Percentiles rank a stretch among this genome's conserved stretches.
Evolutionary conservation across 2,888 invertebrate genomes (phyloP).

Genomic region (Cheiracanthium punctorium): DNA sequence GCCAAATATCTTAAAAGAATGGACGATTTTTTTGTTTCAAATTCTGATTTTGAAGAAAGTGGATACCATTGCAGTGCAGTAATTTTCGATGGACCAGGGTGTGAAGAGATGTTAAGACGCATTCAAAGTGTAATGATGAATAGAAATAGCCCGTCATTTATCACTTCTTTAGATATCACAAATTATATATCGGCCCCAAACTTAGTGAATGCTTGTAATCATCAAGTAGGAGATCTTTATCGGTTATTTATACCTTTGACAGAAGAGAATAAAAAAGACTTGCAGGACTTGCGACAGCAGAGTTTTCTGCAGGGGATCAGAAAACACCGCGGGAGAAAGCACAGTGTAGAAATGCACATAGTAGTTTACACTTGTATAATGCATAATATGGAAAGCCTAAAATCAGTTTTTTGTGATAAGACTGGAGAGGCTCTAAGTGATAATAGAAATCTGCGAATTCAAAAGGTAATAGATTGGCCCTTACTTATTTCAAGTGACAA

Average conservation of each 20-base stretch:
- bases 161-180: constrained; percentile 5
- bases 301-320: too few relatives aligned
- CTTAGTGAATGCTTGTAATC: constrained; percentile 8
- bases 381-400: too few relatives aligned
- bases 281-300: neutral
- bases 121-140: neutral
- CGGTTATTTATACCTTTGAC: neutral
- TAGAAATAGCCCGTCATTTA: neutral
- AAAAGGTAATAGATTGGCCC: constrained; percentile 14
- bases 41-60: neutral
- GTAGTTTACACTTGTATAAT: too few relatives aligned
- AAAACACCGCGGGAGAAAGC: too few relatives aligned
- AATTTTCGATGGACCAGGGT: neutral
- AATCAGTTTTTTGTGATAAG: neutral
- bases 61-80: constrained; percentile 3
- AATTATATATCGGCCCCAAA: neutral
- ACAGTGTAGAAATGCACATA: too few relatives aligned
- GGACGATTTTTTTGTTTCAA: neutral
- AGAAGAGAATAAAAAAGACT: neutral
- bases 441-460: neutral
- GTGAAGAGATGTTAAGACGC: neutral
- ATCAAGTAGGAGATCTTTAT: neutral
- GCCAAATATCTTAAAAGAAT: neutral
- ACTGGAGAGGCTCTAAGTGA: constrained; percentile 4
- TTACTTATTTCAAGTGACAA: neutral